These are phyloP conservation scores for Nymphicus hollandicus DNA, from an alignment of 2,113 vertebrate species.

Conservation along the genomic window DNA sequence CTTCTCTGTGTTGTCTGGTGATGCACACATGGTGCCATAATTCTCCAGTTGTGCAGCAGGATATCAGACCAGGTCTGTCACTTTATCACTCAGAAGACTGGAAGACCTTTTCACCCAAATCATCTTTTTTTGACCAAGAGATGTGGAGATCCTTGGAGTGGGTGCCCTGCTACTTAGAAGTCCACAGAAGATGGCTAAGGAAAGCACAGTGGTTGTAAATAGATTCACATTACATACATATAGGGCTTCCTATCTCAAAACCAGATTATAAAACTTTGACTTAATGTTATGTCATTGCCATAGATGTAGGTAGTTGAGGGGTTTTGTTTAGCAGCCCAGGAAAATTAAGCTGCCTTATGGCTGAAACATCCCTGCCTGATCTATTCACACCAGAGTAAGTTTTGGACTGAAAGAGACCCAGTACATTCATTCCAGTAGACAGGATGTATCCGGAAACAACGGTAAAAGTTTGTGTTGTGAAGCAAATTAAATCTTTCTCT, in stretches of 20 bases:
- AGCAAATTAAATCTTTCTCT: neutral
- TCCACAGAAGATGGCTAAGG: neutral
- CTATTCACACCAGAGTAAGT: neutral
- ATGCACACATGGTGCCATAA: fast-evolving
- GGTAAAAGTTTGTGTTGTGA: neutral
- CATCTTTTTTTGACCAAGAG: neutral
- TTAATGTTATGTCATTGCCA: neutral
- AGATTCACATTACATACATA: neutral
- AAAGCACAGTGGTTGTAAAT: neutral
- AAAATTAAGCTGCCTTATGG: neutral
- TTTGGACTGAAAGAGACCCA: neutral
- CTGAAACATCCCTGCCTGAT: neutral
- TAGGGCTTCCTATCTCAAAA: neutral
- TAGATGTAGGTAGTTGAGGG: neutral
- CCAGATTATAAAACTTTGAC: neutral
- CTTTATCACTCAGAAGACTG: neutral
- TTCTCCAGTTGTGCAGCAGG: neutral
- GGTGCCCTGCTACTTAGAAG: neutral
- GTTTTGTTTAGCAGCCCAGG: neutral
- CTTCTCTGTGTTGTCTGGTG: neutral
- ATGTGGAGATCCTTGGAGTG: neutral
- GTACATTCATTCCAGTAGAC: neutral
- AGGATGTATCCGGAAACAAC: fast-evolving
- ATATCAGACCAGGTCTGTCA: neutral
- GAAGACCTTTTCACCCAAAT: neutral